Percentiles rank a stretch among this genome's conserved stretches.
Conservation (phyloP, 2,113 vertebrate species). For the Gracilinanus agilis region DNA sequence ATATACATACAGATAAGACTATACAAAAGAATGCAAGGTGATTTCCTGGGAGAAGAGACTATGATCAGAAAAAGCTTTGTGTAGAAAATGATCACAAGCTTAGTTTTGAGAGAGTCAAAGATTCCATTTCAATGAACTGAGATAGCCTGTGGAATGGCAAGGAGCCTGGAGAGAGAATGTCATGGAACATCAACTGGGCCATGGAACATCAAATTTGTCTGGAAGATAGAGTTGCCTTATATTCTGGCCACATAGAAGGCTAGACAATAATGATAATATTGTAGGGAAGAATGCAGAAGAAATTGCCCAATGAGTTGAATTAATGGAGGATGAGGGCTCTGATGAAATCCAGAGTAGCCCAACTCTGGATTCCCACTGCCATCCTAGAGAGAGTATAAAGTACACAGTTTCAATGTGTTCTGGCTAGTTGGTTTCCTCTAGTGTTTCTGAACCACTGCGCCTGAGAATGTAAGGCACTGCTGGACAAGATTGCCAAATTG, state of each 20-base stretch:
- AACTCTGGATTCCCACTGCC: constrained; percentile 62
- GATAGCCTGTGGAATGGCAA: not conserved
- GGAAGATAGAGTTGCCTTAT: not conserved
- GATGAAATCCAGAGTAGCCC: constrained; percentile 61
- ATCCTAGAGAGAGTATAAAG: constrained; percentile 57
- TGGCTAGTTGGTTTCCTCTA: constrained; percentile 15
- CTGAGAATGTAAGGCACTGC: constrained; percentile 22
- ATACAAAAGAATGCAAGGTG: not conserved
- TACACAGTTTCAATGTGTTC: constrained; percentile 13
- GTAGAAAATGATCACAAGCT: not conserved
- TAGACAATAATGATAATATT: not conserved
- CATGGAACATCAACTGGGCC: not conserved
- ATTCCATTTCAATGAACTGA: not conserved
- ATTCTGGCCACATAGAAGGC: not conserved
- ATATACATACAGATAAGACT: not conserved
- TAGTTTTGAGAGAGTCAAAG: not conserved
- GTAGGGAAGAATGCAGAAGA: not conserved
- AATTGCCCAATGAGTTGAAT: not conserved
- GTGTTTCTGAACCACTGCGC: constrained; percentile 57
- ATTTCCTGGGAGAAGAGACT: not conserved
- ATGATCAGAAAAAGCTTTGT: not conserved
- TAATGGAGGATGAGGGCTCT: constrained; percentile 28
- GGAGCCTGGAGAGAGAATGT: not conserved
- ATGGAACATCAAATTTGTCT: not conserved
- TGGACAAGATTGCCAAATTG: constrained; percentile 20